Evolutionary conservation across 2,888 invertebrate species (phyloP), one percentile per base, ranked within the genome.

Genomic region (Agrochola macilenta): DNA sequence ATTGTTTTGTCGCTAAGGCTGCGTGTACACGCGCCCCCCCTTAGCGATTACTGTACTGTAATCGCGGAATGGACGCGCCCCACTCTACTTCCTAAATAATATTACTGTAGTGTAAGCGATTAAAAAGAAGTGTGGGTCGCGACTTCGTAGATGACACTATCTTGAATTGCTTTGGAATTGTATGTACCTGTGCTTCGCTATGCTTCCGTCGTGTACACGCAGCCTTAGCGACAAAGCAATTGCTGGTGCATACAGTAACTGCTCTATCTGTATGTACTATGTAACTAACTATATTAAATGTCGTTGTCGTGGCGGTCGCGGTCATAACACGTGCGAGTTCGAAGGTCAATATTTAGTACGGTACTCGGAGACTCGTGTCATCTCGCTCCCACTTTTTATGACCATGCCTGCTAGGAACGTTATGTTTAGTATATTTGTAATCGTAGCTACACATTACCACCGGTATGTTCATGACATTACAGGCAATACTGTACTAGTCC

Each of bases 401-500:
- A 60, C 49, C 72, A 39, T n/a, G 35, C 11, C 5, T 30, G 43
- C 5, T n/a, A 30, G 12, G 7, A 30, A 17, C 26, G 3, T 26
- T 65, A 5, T 4, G 39, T 54, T 54, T 17, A 11, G 5, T 49
- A n/a, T 43, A 43, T 11, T 43, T 43, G 11, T n/a, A 5, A 35
- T 54, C 20, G 17, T 26, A 23, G 39, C 5, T 43, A 39, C 7
- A 12, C 5, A 26, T 9, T 12, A 17, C 7, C 66, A 78, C 70
- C 65, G 70, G 75, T 74, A 74, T 63, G 54, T 68, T 68, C n/a
- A 12, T 63, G 26, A 39, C 43, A 46, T 46, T 14, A 39, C 4
- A 54, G 5, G 35, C 52, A n/a, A 63, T 57, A 23, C 52, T 54
- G 12, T 46, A 20, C 43, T 35, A 9, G 7, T 35, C 35, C n/a